Evolutionary conservation across 2,797 vertebrate genomes (phyloP).

Genomic region (Amphiprion clarkii): DNA sequence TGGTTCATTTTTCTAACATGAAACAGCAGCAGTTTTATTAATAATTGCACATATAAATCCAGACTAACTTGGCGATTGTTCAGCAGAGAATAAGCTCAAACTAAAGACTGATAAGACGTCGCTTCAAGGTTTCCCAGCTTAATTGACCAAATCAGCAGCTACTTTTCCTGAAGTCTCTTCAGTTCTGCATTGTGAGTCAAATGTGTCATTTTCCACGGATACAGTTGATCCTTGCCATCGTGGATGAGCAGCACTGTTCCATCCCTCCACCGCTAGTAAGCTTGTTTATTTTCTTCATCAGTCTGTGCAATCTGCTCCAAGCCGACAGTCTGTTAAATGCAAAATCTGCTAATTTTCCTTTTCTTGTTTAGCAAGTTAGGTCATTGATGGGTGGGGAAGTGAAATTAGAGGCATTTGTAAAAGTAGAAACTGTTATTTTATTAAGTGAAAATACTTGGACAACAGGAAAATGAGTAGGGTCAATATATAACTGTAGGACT

Average conservation of each 20-base stretch:
- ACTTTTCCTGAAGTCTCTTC: constrained; percentile 13
- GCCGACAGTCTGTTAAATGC: constrained; percentile 26
- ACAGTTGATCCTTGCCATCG: constrained; percentile 57
- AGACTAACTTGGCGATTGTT: constrained; percentile 26
- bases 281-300: constrained; percentile 58
- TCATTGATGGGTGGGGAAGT: too few species aligned
- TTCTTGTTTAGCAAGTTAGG: constrained; percentile 19
- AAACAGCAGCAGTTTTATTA: constrained; percentile 16
- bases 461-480: neutral
- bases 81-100: constrained; percentile 14
- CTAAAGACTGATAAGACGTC: constrained; percentile 17
- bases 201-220: constrained; percentile 43
- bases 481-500: too few species aligned
- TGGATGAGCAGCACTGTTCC: constrained; percentile 49
- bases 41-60: constrained; percentile 25
- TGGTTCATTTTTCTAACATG: constrained; percentile 33
- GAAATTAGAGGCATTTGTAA: too few species aligned
- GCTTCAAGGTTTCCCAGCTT: constrained; percentile 29
- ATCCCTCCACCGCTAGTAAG: constrained; percentile 45
- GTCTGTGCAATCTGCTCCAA: constrained; percentile 49
- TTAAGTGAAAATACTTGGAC: neutral
- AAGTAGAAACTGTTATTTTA: too few species aligned
- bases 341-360: constrained; percentile 24
- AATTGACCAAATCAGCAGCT: constrained; percentile 46
- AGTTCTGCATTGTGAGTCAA: constrained; percentile 26